These are phyloP conservation scores for Macroglossus sobrinus DNA, from an alignment of 2,113 vertebrate genomes.

Conservation along the genomic window DNA sequence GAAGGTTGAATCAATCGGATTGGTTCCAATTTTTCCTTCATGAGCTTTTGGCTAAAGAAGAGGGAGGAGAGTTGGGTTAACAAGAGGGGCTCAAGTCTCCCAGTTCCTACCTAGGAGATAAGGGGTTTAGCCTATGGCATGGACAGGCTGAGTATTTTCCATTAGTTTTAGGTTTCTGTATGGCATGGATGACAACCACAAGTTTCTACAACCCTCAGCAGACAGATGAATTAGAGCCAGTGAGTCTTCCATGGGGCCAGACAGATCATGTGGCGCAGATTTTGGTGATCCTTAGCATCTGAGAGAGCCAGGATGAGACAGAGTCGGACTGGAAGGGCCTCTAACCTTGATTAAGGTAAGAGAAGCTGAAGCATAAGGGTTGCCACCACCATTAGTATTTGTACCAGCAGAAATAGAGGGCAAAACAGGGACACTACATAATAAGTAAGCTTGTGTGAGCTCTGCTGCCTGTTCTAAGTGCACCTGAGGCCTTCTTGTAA, in stretches of 20 bases:
- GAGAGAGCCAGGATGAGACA: too few relatives aligned
- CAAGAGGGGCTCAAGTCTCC: rapidly evolving
- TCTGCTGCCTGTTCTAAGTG: neutral
- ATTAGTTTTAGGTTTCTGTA: neutral
- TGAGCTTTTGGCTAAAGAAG: neutral
- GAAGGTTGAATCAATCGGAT: neutral
- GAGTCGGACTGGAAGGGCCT: neutral
- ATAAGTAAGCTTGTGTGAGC: neutral
- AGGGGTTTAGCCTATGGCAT: neutral
- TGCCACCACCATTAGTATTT: neutral
- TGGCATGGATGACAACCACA: neutral
- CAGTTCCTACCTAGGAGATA: neutral
- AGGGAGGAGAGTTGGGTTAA: neutral
- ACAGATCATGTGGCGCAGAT: neutral
- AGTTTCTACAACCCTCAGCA: neutral
- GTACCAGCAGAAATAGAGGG: neutral
- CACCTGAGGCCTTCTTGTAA: neutral
- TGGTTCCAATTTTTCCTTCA: neutral
- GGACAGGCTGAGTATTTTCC: neutral
- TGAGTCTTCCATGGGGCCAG: neutral
- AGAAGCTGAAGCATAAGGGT: neutral
- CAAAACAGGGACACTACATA: neutral
- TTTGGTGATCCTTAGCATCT: neutral
- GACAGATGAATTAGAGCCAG: neutral
- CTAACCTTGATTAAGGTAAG: neutral